A percentile compares a stretch with the other conserved stretches of the same genome.
Evolutionary conservation across 2,113 vertebrate species (phyloP).

Genomic region (Nettapus auritus): DNA sequence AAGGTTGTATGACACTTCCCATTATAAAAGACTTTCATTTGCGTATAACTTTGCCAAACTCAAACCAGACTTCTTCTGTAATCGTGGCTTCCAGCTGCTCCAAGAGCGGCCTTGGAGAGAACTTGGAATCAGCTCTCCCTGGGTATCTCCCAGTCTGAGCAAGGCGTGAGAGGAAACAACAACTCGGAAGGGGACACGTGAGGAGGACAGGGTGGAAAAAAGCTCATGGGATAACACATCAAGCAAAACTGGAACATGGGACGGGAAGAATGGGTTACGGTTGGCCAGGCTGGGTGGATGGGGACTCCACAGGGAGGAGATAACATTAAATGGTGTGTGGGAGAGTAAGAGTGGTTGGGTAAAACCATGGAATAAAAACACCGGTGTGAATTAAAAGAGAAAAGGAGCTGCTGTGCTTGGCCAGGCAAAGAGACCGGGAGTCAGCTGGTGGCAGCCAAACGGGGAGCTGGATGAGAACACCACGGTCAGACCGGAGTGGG

Average conservation of each 20-base stretch:
- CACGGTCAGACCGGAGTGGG: background rate
- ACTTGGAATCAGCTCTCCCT: accelerated
- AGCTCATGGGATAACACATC: background rate
- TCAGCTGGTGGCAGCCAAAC: background rate
- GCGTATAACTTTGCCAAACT: constrained; percentile 37
- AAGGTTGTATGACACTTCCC: constrained; percentile 31
- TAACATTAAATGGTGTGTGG: background rate
- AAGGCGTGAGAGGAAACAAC: background rate
- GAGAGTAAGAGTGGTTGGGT: background rate
- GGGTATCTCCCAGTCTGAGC: background rate
- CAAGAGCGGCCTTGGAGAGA: background rate
- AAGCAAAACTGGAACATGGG: background rate
- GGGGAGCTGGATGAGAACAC: background rate
- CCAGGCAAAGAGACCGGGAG: background rate
- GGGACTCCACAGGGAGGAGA: background rate
- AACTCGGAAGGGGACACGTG: background rate
- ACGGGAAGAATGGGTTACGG: background rate
- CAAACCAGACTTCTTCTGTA: constrained; percentile 35
- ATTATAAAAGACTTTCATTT: constrained; percentile 38
- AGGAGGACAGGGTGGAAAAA: background rate
- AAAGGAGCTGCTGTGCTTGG: background rate
- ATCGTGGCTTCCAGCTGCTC: constrained; percentile 28
- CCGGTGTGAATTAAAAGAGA: background rate
- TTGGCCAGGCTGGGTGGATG: background rate
- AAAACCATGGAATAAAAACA: background rate